Evolutionary conservation across 2,888 invertebrate species (phyloP).

Genomic region (Laspeyria flexula): DNA sequence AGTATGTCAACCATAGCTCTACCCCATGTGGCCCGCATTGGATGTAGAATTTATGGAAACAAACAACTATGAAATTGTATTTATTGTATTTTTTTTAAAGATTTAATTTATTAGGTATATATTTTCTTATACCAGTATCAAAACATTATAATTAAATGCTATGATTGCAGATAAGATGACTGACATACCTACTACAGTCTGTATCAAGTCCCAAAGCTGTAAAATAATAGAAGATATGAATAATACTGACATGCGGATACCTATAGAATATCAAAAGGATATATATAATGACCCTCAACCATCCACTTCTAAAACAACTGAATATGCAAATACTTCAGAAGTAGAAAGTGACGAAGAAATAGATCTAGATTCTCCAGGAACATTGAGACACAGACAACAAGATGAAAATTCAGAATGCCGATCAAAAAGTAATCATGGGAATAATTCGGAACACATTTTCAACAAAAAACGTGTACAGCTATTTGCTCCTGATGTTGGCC

Average conservation of each 20-base stretch:
- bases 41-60: too few species aligned
- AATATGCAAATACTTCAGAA: background rate
- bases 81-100: too few species aligned
- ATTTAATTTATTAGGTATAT: too few species aligned
- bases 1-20: too few species aligned
- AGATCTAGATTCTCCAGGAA: background rate
- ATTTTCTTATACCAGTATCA: too few species aligned
- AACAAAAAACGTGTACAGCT: constrained; percentile 35
- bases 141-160: too few species aligned
- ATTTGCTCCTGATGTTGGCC: constrained; percentile 54
- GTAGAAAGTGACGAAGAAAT: background rate
- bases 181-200: too few species aligned
- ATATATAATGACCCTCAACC: background rate
- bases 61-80: too few species aligned
- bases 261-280: background rate
- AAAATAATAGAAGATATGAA: background rate
- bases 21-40: too few species aligned
- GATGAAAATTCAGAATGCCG: background rate
- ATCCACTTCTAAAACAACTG: background rate
- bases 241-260: background rate
- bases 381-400: too few species aligned
- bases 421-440: background rate
- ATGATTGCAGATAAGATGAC: too few species aligned
- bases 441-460: background rate
- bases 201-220: too few species aligned